Evolutionary conservation across 2,113 vertebrate genomes (phyloP), one percentile per base, ranked within the genome.

Genomic region (Naja naja): DNA sequence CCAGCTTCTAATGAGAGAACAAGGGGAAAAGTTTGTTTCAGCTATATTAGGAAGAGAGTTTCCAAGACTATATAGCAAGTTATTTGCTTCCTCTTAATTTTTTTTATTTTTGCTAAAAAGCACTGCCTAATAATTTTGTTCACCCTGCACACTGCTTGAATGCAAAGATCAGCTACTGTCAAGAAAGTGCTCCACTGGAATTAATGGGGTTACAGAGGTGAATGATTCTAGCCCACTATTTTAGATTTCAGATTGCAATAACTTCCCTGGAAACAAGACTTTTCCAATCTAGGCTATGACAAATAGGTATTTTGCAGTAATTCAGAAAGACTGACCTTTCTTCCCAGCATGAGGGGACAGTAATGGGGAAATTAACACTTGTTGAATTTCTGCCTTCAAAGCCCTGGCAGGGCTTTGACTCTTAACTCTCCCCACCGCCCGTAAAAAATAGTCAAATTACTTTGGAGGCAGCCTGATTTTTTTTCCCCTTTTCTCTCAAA

Each of bases 11-110:
- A 89, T 49, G 27, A 8, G 85, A 88, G 27, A 23, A 89, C 74
- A 64, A 22, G 54, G 88, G 60, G 92, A 89, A 94, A 93, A 93
- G 93, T 96, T 87, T 8, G 55, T 85, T 92, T 81, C 93, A 95
- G 91, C 92, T 52, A 52, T 30, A 87, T 69, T 45, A 90, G 74
- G 55, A 92, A 2, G 12, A 94, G 93, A 94, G 23, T 8, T 47
- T 34, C 27, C 18, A 39, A 89, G 39, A 86, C 43, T 12, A 47
- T 86, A 91, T n/a, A 94, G 23, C 85, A 54, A 45, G 11, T 23
- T 25, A 47, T 30, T 4, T 30, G 5, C 56, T 22, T 45, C 85
- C 56, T 54, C 34, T 23, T 39, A 74, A 6, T 22, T 45, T 23
- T 11, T 7, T 56, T 22, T 5, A 53, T 55, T 55, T 60, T 64